Evolutionary conservation across 30 jellyfish, hydroid and myxozoan species (phyloP).

Genomic region (Turritopsis dohrnii): DNA sequence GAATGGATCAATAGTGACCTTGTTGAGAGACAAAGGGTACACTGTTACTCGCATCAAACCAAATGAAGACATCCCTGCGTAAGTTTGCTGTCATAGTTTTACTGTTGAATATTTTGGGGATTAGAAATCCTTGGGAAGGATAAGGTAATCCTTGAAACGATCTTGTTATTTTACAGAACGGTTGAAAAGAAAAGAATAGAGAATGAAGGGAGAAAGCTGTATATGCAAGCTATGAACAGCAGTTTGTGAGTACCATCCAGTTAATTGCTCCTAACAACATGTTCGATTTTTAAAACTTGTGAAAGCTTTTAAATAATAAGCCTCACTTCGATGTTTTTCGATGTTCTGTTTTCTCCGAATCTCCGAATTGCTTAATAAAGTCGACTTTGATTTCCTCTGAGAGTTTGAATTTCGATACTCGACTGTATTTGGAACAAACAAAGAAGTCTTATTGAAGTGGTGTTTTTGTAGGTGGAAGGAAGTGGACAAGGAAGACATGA

Average conservation of each 20-base stretch:
- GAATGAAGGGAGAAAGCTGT: neutral
- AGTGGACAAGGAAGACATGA: neutral
- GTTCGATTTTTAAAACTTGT: neutral
- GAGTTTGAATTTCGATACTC: too few relatives aligned
- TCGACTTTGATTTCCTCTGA: too few relatives aligned
- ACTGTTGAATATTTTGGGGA: neutral
- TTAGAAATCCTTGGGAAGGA: neutral
- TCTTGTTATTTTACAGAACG: neutral
- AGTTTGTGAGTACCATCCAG: neutral
- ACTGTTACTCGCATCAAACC: slow-evolving; percentile 31
- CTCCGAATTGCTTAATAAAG: too few relatives aligned
- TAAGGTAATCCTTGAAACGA: neutral
- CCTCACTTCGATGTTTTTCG: too few relatives aligned
- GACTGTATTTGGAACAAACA: too few relatives aligned
- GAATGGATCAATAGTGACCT: slow-evolving; percentile 17
- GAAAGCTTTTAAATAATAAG: neutral
- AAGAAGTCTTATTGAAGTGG: too few relatives aligned
- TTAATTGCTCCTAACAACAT: neutral
- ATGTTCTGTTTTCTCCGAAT: too few relatives aligned
- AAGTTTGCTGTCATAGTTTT: slow-evolving; percentile 22
- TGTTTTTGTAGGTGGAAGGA: neutral
- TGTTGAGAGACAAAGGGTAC: slow-evolving; percentile 33
- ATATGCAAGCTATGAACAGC: neutral
- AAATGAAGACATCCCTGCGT: slow-evolving; percentile 42
- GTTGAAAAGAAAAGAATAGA: neutral